These are phyloP conservation scores for Tachuris rubrigastra DNA, from an alignment of 2,113 vertebrate genomes.

Conservation along the genomic window DNA sequence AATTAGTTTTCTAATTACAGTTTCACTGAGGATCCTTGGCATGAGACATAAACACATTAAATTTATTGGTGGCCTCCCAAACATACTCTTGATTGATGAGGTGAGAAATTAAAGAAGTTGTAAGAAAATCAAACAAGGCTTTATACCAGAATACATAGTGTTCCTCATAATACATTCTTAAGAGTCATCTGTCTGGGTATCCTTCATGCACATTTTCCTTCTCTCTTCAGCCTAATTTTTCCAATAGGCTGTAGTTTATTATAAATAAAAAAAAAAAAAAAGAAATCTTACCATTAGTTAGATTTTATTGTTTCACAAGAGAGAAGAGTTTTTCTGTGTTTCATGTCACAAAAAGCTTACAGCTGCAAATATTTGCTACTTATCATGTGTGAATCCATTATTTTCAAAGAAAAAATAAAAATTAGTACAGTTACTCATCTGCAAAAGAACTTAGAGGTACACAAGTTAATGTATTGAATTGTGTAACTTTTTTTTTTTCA, in stretches of 20 bases:
- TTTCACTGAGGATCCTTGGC: background rate
- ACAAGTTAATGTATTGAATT: background rate
- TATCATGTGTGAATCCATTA: background rate
- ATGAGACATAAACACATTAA: background rate
- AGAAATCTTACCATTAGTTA: background rate
- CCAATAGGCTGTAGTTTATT: background rate
- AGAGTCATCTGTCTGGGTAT: background rate
- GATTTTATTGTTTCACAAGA: background rate
- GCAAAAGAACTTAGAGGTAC: background rate
- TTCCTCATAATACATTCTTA: background rate
- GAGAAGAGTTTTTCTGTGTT: background rate
- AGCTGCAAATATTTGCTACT: background rate
- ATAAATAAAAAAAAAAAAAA: too few species aligned
- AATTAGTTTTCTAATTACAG: constrained; percentile 23
- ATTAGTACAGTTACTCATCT: background rate
- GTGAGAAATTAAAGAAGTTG: background rate
- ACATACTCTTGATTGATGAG: background rate
- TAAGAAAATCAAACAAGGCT: background rate
- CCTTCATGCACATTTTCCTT: background rate
- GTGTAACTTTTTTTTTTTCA: background rate
- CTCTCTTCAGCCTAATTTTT: rapidly evolving
- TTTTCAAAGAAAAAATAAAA: background rate
- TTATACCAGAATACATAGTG: background rate
- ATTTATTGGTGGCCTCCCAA: background rate
- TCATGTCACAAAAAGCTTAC: background rate